A percentile compares a stretch with the other conserved stretches of the same genome.
These are phyloP conservation scores for Amyelois transitella DNA, from an alignment of 1,140 invertebrate species.

Conservation along the genomic window DNA sequence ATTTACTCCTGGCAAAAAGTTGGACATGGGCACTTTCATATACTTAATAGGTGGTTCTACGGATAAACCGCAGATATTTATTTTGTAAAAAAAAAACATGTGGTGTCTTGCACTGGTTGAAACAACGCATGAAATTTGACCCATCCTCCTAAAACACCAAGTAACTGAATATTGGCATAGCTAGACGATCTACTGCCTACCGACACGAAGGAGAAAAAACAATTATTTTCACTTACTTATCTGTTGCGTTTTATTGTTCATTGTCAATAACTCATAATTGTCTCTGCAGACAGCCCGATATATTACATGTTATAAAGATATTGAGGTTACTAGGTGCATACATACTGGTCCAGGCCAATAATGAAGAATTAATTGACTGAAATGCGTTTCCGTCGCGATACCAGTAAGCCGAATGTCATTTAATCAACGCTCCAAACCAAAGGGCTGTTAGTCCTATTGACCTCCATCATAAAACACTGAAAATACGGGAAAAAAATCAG, in stretches of 20 bases:
- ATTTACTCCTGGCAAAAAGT: too few relatives aligned
- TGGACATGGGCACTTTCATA: too few relatives aligned
- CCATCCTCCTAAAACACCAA: too few relatives aligned
- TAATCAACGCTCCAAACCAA: conserved; percentile 48
- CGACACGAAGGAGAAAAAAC: too few relatives aligned
- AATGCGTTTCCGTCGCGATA: conserved; percentile 16
- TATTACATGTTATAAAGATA: background rate
- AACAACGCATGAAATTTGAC: too few relatives aligned
- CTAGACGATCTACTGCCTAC: too few relatives aligned
- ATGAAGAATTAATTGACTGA: conserved; percentile 16
- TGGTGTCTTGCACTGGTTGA: too few relatives aligned
- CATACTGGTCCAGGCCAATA: background rate
- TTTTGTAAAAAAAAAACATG: too few relatives aligned
- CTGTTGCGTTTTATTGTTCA: background rate
- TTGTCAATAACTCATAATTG: background rate
- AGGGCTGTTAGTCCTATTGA: conserved; percentile 61
- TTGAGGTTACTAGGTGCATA: background rate
- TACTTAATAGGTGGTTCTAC: too few relatives aligned
- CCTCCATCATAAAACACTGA: conserved; percentile 18
- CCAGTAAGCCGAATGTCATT: conserved; percentile 22
- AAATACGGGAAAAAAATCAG: background rate
- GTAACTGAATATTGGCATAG: too few relatives aligned
- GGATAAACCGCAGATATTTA: too few relatives aligned
- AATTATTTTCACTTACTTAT: background rate
- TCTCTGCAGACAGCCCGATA: background rate